Evolutionary conservation across 2,113 vertebrate species (phyloP), one percentile per base, ranked within the genome.

Genomic region (Aldabrachelys gigantea): DNA sequence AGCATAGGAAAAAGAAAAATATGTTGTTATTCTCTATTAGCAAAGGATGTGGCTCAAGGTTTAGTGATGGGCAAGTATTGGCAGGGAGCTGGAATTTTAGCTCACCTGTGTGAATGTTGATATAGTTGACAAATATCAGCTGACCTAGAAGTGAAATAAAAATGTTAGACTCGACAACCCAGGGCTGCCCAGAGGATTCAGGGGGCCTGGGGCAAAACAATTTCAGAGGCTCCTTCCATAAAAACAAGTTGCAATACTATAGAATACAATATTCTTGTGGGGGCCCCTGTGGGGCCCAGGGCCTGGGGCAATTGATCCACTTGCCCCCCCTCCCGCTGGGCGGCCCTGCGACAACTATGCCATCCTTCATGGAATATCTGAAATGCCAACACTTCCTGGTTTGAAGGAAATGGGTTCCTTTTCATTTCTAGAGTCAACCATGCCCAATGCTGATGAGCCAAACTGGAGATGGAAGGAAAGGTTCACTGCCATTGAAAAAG

Each of bases 11-110:
- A 96, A 94, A 94, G 83, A 95, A 62, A 94, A 91, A 94, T 93
- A 92, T 0, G 17, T 91, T 97, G 17, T 91, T 97, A 87, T 89
- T 91, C 52, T n/a, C 88, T 96, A 93, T 94, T 97, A 96, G 82
- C 47, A 80, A 90, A 91, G 52, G 56, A 84, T 86, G 44, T 95
- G 91, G 95, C 14, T 0, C 0, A 87, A 94, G 83, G 54, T 84
- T 93, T 93, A 92, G 79, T 80, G 52, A 95, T 50, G 52, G 50
- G 29, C 89, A 95, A 94, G 91, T 1, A 1, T 85, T 41, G 53
- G 13, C 41, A 95, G n/a, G 82, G 10, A 83, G 52, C 1, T 52
- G 22, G 44, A 84, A 75, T 29, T 94, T 95, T 81, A 76, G 82
- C 80, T 91, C 93, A 89, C 49, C 8, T 79, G 25, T 75, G 41